Base-by-base conservation (phyloP, 2,113 vertebrate species). In the Ictalurus punctatus region DNA sequence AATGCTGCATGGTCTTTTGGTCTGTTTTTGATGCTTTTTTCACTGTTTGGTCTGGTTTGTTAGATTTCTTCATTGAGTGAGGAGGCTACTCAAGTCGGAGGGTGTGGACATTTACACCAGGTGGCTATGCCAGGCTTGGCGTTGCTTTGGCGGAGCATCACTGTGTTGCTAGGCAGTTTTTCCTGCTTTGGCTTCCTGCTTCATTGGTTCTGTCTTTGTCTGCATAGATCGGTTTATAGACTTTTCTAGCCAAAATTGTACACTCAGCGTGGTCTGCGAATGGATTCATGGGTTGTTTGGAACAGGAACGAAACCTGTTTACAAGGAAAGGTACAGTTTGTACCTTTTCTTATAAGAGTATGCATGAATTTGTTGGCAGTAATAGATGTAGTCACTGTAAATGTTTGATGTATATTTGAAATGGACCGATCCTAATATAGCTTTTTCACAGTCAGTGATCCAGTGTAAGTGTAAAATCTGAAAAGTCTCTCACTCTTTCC, bases 101-200 rank as follows among this genome's bases (percentile, higher is more conserved):
- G 87, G 80, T 84, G 89, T 87, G 89, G 86, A 85, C 76, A 76
- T 87, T 73, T 83, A 54, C 65, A 65, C 84, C 10, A 71, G 91
- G 86, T 74, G 58, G 89, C 84, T 88, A 56, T 88, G 91, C 89
- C 89, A 91, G 84, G 6, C 80, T 88, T 91, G 91, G 89, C 87
- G 85, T 87, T 83, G 87, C 87, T 82, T 90, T 83, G 87, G 89
- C 44, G 65, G 65, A 69, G 83, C 74, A 71, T 85, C 21, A 59
- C 56, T 67, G 73, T 91, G 91, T 91, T 91, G 91, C 91, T 91
- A 91, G 89, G 91, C 91, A 91, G 83, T 88, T 84, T 89, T 86
- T 87, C 84, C 84, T 61, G 56, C 89, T 86, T 25, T 88, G 89
- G 90, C 90, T 86, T 84, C 88, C 30, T 84, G 87, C 91, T 90